Evolutionary conservation across 2,113 vertebrate species (phyloP).

Genomic region (Hiodon alosoides): DNA sequence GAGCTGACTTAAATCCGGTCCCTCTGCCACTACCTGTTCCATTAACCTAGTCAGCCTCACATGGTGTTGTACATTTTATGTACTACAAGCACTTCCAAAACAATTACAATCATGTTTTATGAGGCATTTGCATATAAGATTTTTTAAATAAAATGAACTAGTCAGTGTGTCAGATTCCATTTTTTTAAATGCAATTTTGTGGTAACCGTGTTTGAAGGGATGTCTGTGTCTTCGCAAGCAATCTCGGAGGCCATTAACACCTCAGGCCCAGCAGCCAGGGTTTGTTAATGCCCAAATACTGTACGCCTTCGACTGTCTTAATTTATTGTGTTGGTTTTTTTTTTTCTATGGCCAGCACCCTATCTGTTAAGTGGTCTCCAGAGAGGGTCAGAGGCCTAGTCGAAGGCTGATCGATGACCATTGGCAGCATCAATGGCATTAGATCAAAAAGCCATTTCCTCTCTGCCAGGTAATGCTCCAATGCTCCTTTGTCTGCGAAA

Average conservation of each 20-base stretch:
- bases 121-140: no score
- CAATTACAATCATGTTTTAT: no score
- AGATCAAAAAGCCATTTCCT: conserved; percentile 36
- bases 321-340: conserved; percentile 13
- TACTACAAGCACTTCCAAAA: no score
- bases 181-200: no score
- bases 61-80: no score
- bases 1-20: no score
- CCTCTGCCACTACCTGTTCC: no score
- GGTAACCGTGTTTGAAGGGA: no score
- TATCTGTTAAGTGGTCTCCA: conserved; percentile 25
- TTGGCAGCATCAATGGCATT: conserved; percentile 17
- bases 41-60: no score
- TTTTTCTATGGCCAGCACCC: conserved; percentile 17
- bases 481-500: not conserved
- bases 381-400: conserved; percentile 19
- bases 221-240: no score
- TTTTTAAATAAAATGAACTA: no score
- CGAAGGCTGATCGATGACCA: conserved; percentile 23
- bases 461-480: conserved; percentile 18
- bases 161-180: no score
- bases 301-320: not conserved
- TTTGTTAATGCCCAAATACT: conserved; percentile 1
- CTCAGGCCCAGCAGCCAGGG: not conserved
- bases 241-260: not conserved